Percentiles rank a stretch among this genome's conserved stretches.
phyloP scores from a whole-genome alignment of 2,888 invertebrate species.

The Gerris lacustris region DNA sequence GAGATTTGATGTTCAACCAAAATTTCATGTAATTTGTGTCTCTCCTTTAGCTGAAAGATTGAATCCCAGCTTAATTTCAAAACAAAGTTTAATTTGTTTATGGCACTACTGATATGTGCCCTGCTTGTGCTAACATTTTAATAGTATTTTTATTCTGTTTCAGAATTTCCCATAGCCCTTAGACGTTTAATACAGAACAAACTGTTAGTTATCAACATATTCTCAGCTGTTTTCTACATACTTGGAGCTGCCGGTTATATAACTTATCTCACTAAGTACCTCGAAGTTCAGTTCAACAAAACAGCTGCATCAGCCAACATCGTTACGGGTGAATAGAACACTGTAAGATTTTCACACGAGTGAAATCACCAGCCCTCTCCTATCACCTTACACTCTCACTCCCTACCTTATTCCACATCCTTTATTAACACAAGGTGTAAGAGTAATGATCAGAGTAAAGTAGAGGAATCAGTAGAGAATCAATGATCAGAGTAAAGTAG shows the following conservation, averaged over 20 bases:
- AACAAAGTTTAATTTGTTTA: neutral
- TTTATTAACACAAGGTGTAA: too few relatives aligned
- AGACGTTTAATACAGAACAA: conserved; percentile 50
- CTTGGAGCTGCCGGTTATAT: conserved; percentile 51
- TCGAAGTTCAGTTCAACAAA: conserved; percentile 59
- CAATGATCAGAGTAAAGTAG: too few relatives aligned
- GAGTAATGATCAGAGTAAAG: too few relatives aligned
- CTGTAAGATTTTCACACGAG: neutral
- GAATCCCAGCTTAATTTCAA: too few relatives aligned
- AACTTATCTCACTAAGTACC: conserved; percentile 59
- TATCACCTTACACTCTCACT: too few relatives aligned
- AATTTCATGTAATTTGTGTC: too few relatives aligned
- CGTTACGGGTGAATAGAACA: conserved; percentile 44
- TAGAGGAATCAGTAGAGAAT: too few relatives aligned
- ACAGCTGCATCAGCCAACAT: conserved; percentile 53
- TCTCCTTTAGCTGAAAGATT: too few relatives aligned
- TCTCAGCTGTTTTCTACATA: conserved; percentile 53
- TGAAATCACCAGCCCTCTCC: too few relatives aligned
- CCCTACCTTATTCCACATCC: too few relatives aligned
- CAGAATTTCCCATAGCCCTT: conserved; percentile 47
- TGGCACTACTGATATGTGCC: neutral
- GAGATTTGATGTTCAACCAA: too few relatives aligned
- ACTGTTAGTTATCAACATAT: conserved; percentile 51
- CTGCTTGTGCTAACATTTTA: neutral
- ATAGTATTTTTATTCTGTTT: conserved; percentile 20